Percentiles rank a stretch among this genome's conserved stretches.
phyloP scores from a whole-genome alignment of 2,113 vertebrate species.

The Microcebus jonahi region DNA sequence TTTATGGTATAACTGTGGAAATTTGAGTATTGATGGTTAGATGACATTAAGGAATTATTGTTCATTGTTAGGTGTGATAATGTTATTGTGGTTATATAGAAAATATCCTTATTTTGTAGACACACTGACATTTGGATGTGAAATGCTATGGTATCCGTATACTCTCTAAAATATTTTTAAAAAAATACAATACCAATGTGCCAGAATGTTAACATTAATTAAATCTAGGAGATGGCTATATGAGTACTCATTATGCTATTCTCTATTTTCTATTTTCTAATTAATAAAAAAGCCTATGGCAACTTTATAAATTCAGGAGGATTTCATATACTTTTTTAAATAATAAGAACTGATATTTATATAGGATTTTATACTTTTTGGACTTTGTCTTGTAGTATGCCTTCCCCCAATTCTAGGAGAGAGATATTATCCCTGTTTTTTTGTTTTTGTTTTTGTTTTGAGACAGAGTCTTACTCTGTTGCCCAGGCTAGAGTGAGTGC shows the following conservation, averaged over 20 bases:
- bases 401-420: neutral
- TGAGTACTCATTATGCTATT: neutral
- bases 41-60: neutral
- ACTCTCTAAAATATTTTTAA: conserved; percentile 13
- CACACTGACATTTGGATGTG: neutral
- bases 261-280: neutral
- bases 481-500: no score
- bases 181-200: neutral
- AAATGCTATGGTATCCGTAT: neutral
- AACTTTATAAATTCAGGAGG: conserved; percentile 1
- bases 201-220: neutral
- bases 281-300: neutral
- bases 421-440: neutral
- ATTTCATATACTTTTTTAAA: conserved; percentile 14
- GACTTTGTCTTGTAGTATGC: neutral
- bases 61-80: conserved; percentile 14
- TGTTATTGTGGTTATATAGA: neutral
- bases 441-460: no score
- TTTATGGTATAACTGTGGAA: conserved; percentile 6
- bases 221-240: neutral
- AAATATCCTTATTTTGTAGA: conserved; percentile 18
- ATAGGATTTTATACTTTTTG: neutral
- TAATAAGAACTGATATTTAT: neutral
- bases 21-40: neutral
- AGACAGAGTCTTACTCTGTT: no score